Evolutionary conservation across 2,888 invertebrate genomes (phyloP).

Genomic region (Timandra comae): DNA sequence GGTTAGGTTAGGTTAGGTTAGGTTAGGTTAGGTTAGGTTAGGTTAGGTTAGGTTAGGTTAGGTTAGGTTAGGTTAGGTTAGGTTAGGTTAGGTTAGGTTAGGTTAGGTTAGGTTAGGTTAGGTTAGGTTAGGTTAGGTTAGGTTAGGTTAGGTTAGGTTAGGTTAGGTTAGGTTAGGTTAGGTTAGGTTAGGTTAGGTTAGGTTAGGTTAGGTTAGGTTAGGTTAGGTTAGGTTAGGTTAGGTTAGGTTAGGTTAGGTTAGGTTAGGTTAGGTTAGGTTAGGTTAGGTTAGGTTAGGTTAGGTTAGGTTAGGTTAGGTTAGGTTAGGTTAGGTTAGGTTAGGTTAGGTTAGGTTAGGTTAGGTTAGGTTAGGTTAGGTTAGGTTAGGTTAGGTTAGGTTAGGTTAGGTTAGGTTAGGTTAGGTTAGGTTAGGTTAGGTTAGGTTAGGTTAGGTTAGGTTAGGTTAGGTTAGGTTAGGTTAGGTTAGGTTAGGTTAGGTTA

Average conservation of each 20-base stretch:
- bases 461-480: slow-evolving; percentile 11
- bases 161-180: slow-evolving; percentile 9
- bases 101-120: slow-evolving; percentile 8
- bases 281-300: slow-evolving; percentile 8
- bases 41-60: slow-evolving; percentile 14
- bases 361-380: slow-evolving; percentile 10
- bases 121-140: slow-evolving; percentile 2
- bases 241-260: slow-evolving; percentile 7
- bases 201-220: slow-evolving; percentile 9
- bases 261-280: slow-evolving; percentile 8
- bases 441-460: slow-evolving; percentile 12
- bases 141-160: slow-evolving; percentile 10
- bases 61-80: slow-evolving; percentile 10
- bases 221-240: slow-evolving; percentile 6
- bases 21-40: slow-evolving; percentile 14
- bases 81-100: slow-evolving; percentile 11
- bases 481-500: slow-evolving; percentile 8
- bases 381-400: slow-evolving; percentile 9
- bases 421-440: slow-evolving; percentile 11
- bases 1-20: slow-evolving; percentile 14
- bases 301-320: slow-evolving; percentile 7
- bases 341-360: slow-evolving; percentile 10
- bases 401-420: slow-evolving; percentile 10
- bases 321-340: slow-evolving; percentile 8
- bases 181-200: slow-evolving; percentile 7